Percentiles rank a stretch among this genome's conserved stretches.
phyloP scores from a whole-genome alignment of 1,140 invertebrate genomes.

The Calephelis nemesis region DNA sequence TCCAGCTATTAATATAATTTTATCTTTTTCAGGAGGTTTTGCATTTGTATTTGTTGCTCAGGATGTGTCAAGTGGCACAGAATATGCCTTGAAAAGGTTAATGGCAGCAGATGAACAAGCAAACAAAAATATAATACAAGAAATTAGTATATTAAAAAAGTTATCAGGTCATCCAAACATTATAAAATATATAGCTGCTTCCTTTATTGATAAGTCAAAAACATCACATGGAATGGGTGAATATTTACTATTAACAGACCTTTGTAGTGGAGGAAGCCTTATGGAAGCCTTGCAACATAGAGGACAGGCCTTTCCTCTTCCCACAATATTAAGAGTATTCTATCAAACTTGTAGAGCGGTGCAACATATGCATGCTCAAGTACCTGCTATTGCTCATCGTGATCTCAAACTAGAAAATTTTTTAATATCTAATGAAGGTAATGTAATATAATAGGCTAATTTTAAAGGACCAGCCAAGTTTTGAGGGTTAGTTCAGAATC shows the following conservation, averaged over 20 bases:
- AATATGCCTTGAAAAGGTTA: constrained; percentile 94
- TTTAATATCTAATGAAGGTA: constrained; percentile 80
- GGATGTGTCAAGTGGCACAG: constrained; percentile 90
- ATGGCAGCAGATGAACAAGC: constrained; percentile 89
- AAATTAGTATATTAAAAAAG: constrained; percentile 89
- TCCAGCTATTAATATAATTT: background rate
- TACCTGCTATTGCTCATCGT: constrained; percentile 93
- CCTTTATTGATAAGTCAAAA: constrained; percentile 85
- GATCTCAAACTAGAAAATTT: constrained; percentile 93
- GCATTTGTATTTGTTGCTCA: constrained; percentile 96
- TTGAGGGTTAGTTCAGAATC: no score
- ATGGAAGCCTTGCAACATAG: constrained; percentile 88
- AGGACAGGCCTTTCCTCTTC: constrained; percentile 81
- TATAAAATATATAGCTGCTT: constrained; percentile 88
- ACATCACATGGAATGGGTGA: constrained; percentile 84
- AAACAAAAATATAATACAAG: constrained; percentile 87
- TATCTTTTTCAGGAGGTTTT: constrained; percentile 90
- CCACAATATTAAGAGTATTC: constrained; percentile 92
- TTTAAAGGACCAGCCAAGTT: background rate
- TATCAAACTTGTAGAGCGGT: constrained; percentile 95
- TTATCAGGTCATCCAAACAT: constrained; percentile 89
- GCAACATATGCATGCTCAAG: constrained; percentile 95
- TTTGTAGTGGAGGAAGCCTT: constrained; percentile 87
- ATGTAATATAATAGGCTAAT: constrained; percentile 13
- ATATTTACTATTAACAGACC: constrained; percentile 86